A percentile compares a stretch with the other conserved stretches of the same genome.
phyloP scores from a whole-genome alignment of 2,797 vertebrate genomes.

The Protosalanx chinensis region DNA sequence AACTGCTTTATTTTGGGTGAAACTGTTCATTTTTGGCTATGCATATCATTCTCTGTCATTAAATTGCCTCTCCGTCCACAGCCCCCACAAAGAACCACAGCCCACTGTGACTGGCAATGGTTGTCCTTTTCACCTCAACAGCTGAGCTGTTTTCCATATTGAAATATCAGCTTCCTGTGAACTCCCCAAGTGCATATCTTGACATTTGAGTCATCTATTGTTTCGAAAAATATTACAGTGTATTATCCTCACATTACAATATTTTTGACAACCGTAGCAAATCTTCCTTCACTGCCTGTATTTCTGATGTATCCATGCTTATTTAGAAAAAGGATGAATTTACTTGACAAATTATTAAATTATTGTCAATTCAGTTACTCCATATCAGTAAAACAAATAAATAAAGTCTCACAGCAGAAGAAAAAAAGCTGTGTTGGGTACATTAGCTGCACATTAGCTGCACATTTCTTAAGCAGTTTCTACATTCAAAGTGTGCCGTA shows the following conservation, averaged over 20 bases:
- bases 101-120: constrained; percentile 19
- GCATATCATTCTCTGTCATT: background rate
- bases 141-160: constrained; percentile 33
- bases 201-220: constrained; percentile 54
- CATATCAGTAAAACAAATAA: no score
- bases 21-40: no score
- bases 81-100: background rate
- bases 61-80: background rate
- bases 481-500: no score
- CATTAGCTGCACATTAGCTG: no score
- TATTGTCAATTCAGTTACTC: background rate
- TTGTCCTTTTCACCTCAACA: constrained; percentile 48
- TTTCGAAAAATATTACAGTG: constrained; percentile 39
- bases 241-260: constrained; percentile 36
- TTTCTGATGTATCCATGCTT: constrained; percentile 24
- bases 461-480: no score
- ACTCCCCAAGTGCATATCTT: constrained; percentile 37
- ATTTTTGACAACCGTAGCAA: constrained; percentile 9
- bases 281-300: constrained; percentile 28
- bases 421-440: no score
- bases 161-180: constrained; percentile 41
- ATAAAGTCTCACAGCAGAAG: no score
- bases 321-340: constrained; percentile 33
- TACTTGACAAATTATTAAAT: constrained; percentile 45
- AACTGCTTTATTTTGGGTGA: background rate